Evolutionary conservation across 2,888 invertebrate species (phyloP), one percentile per base, ranked within the genome.

Genomic region (Dinocampus coccinellae): DNA sequence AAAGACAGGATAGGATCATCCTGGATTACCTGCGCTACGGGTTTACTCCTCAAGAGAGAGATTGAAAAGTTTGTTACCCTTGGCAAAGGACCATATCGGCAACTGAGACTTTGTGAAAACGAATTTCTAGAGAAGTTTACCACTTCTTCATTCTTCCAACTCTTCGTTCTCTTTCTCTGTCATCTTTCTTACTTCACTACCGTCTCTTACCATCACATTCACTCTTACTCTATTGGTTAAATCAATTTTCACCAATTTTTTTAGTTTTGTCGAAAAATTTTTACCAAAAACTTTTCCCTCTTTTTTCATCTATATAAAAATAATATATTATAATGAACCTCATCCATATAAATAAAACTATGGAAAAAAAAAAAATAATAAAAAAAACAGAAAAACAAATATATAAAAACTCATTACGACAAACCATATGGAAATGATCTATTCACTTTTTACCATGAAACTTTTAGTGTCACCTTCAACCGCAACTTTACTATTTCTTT

Each of bases 361-460:
- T 29, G 7, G 3, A 29, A 29, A 7, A 29, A 29, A 7, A n/a
- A 10, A 29, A 58, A 33, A 16, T 16, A 2, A 4, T 13, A 58
- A 10, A 7, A 29, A 34, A 10, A 33, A 29, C 26, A 58, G 4
- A 11, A 55, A 47, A 36, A 34, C 36, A 22, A 73, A 74, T 74
- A 73, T 73, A 77, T 78, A 75, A 75, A 75, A 74, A 77, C 71
- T 74, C 72, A n/a, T n/a, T n/a, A n/a, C n/a, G n/a, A n/a, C 77
- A 72, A 78, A 77, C 79, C 81, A 79, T 81, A 85, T 85, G 84
- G 82, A 84, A 85, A 85, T 84, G 84, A 83, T 84, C 83, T 83
- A 80, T 78, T 75, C 78, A 77, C 76, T 78, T 47, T 47, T 80
- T 77, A 79, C 77, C 79, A 81, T 82, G 81, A 83, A 84, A 84